Evolutionary conservation across 2,888 invertebrate genomes (phyloP), one percentile per base, ranked within the genome.

Genomic region (Chrysolina oricalcia): DNA sequence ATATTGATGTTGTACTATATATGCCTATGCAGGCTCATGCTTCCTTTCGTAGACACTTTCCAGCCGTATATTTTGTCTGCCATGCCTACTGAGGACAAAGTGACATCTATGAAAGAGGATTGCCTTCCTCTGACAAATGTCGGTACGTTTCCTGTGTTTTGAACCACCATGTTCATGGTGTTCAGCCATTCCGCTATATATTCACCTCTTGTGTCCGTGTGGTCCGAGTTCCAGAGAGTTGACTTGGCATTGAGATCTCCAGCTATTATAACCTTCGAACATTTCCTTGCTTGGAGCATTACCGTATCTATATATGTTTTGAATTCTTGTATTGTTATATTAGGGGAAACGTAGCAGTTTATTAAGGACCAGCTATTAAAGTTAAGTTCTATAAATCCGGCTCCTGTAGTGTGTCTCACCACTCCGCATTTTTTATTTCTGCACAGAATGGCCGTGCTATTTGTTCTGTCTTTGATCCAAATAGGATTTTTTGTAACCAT

Each of bases 171-270:
- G 21, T 27, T 56, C 15, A 53, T 21, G 21, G 70, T 27, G 11
- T 35, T 27, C 43, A 63, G 17, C 63, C 70, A 63, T 63, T 59
- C 62, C 9, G 23, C 63, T 41, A 70, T 46, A 21, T 59, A 70
- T 35, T 19, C 27, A 8, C 70, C 70, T 64, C 65, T 70, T 8
- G 15, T 19, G 17, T 74, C 23, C 13, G 65, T 56, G 8, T 13
- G 27, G 48, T 19, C n/a, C 35, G 71, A 53, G 6, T 67, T 70
- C 56, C 65, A 70, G 0, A 66, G 19, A 6, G 56, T 21, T 21
- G 70, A 65, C 59, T 64, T 70, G 5, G 66, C 59, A 15, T 74
- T 74, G 17, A 74, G 46, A n/a, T 74, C 70, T 8, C 69, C 70
- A 13, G 46, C 63, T 10, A 70, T 64, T 15, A 70, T 67, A n/a